Evolutionary conservation across 1,140 invertebrate genomes (phyloP), one percentile per base, ranked within the genome.

Genomic region (Pogonus chalceus): DNA sequence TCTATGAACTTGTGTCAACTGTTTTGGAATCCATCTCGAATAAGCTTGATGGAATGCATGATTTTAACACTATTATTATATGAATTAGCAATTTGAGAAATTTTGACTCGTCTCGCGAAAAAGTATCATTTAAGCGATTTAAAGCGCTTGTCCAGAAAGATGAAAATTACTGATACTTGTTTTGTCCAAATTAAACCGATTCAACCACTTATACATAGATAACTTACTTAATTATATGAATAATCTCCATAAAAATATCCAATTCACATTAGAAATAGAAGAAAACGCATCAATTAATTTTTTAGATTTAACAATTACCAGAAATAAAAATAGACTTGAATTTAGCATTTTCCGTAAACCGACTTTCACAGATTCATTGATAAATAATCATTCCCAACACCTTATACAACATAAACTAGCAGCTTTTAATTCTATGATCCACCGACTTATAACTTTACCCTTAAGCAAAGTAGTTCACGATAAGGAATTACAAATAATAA

Each of bases 241-340:
- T 23, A 16, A 2, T 3, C 20, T 50, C 49, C 16, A 50, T 50
- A 20, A n/a, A 20, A 50, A 23, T 23, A 50, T 50, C 49, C 20
- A 50, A 23, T 50, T 50, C 23, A 50, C 49, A 23, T 50, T 50
- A 50, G 49, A 50, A 23, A 50, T n/a, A 50, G 49, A 50, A 50
- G 26, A 31, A 31, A 31, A 31, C 14, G 4, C 26, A 31, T 7
- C 4, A 31, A 31, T 31, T 31, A 31, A 31, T 14, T 31, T 31
- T 14, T 14, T 31, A 31, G 26, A 31, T 31, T 7, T 31, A 7
- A 31, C 26, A 14, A 31, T 31, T 31, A 31, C 4, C 4, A 31
- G 26, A 31, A 31, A 31, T 14, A 4, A 31, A 7, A 31, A 31
- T 14, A 31, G 4, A 31, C 26, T 7, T 31, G 26, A 31, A 31